Conservation (phyloP, 1,140 invertebrate species). For the Cheumatopsyche charites region DNA sequence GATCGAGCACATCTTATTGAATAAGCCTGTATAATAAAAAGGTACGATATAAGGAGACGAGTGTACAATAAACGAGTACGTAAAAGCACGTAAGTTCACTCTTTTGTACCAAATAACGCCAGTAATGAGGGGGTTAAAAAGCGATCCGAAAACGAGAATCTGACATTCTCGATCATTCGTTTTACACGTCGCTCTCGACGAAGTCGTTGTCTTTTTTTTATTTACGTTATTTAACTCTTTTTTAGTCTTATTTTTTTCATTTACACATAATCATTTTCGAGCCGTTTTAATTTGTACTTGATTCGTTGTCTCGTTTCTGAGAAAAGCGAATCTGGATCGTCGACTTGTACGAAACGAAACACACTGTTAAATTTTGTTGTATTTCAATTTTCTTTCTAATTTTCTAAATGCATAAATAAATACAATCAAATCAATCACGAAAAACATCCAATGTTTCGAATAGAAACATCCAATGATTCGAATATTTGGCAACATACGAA, state of each 20-base stretch:
- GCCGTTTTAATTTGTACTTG: slow-evolving; percentile 18
- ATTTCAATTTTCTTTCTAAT: too few species aligned
- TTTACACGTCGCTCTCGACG: slow-evolving; percentile 20
- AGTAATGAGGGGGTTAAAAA: slow-evolving; percentile 17
- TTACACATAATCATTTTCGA: background rate
- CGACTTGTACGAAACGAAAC: too few species aligned
- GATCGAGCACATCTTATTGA: too few species aligned
- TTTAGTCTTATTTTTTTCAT: too few species aligned
- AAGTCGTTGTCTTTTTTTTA: background rate
- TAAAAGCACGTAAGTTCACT: background rate
- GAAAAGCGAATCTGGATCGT: slow-evolving; percentile 18
- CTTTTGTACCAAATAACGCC: slow-evolving; percentile 5
- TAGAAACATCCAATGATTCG: too few species aligned
- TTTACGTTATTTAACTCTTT: background rate
- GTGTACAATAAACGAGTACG: background rate
- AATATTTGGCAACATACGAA: too few species aligned
- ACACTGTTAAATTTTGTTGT: too few species aligned
- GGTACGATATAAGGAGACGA: background rate
- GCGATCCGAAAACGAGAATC: slow-evolving; percentile 21
- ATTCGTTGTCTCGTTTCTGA: background rate
- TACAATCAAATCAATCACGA: too few species aligned
- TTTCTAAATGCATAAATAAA: too few species aligned
- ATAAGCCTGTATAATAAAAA: too few species aligned
- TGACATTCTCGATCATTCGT: slow-evolving; percentile 24
- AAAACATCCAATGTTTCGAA: too few species aligned